phyloP scores from a whole-genome alignment of 2,113 vertebrate species.

The Oryzias celebensis region DNA sequence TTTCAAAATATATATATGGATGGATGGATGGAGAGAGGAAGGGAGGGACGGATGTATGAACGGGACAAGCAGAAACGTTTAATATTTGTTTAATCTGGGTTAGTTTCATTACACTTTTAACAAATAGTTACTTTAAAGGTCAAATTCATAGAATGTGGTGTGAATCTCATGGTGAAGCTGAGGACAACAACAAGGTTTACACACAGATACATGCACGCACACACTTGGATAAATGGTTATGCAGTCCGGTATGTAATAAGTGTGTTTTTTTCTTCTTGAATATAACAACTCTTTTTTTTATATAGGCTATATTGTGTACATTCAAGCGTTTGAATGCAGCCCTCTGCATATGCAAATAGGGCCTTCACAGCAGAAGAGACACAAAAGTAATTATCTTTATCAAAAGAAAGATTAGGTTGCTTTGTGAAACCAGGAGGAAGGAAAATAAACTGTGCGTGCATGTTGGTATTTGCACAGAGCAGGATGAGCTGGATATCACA shows the following conservation, averaged over 20 bases:
- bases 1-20: not conserved
- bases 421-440: not conserved
- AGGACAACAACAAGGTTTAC: not conserved
- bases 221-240: no score
- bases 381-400: not conserved
- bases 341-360: no score
- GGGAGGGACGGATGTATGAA: no score
- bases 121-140: constrained; percentile 3
- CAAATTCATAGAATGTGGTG: not conserved
- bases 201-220: no score
- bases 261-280: no score
- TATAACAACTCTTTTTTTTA: no score
- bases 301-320: no score
- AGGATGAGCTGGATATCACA: not conserved
- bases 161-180: not conserved
- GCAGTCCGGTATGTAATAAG: no score
- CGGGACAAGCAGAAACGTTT: no score
- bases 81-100: no score
- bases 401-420: not conserved
- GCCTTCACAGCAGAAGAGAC: not conserved
- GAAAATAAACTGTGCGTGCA: not conserved
- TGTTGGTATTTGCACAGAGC: not conserved
- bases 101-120: not conserved
- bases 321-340: no score
- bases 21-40: no score